These are phyloP conservation scores for Drosophila histrio DNA, from an alignment of 2,888 invertebrate genomes.

Conservation along the genomic window DNA sequence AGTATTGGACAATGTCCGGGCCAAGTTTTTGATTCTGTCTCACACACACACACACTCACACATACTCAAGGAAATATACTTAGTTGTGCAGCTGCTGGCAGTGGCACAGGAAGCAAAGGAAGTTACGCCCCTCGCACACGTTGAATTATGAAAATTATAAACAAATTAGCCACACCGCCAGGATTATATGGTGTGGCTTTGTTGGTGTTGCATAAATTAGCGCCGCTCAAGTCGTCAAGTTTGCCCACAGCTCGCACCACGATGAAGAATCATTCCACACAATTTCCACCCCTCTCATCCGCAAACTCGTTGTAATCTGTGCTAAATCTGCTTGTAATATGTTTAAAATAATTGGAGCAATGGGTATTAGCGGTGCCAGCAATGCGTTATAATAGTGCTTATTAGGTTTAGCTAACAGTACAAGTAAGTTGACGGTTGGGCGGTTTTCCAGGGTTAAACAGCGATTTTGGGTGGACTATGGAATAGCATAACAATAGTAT, in stretches of 20 bases:
- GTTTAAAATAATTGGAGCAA: conserved; percentile 73
- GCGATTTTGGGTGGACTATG: conserved; percentile 12
- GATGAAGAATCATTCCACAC: neutral
- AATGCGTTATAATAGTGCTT: conserved; percentile 57
- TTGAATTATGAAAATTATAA: conserved; percentile 74
- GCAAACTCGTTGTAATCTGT: conserved; percentile 57
- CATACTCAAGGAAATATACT: conserved; percentile 6
- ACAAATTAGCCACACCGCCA: conserved; percentile 67
- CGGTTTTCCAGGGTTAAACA: conserved; percentile 20
- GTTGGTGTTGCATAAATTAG: conserved; percentile 68
- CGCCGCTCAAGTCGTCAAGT: conserved; percentile 51
- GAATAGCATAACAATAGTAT: conserved; percentile 50
- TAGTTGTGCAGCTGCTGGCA: conserved; percentile 18
- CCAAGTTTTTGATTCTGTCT: conserved; percentile 28
- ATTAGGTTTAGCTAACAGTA: conserved; percentile 39
- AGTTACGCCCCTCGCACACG: conserved; percentile 59
- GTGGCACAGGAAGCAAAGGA: conserved; percentile 29
- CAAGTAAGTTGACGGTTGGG: conserved; percentile 5
- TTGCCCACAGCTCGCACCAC: conserved; percentile 37
- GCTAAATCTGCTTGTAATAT: conserved; percentile 73
- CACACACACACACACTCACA: conserved; percentile 8
- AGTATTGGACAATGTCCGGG: conserved; percentile 37
- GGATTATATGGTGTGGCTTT: conserved; percentile 67
- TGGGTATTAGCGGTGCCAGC: conserved; percentile 61
- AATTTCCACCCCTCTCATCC: neutral